Percentiles rank a stretch among this genome's conserved stretches.
phyloP scores from a whole-genome alignment of 2,797 vertebrate genomes.

The Sebastes cheni region DNA sequence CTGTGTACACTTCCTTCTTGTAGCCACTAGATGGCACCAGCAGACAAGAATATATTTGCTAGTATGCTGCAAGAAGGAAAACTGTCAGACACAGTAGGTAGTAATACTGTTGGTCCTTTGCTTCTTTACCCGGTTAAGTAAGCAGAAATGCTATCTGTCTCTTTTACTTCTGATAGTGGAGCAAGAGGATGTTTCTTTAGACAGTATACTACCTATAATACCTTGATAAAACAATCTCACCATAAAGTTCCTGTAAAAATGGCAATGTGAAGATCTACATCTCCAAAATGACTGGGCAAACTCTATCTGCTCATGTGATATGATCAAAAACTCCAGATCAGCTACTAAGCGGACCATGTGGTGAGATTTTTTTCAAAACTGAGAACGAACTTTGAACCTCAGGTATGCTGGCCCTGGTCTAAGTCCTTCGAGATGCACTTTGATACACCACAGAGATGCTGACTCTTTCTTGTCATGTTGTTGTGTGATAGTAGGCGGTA shows the following conservation, averaged over 20 bases:
- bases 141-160: not conserved
- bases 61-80: not conserved
- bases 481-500: not conserved
- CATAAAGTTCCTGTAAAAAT: not conserved
- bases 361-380: not conserved
- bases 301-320: not conserved
- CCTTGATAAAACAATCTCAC: not conserved
- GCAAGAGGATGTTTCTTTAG: not conserved
- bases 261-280: no score
- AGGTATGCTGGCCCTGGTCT: not conserved
- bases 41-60: not conserved
- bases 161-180: not conserved
- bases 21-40: conserved; percentile 57
- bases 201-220: no score
- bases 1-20: not conserved
- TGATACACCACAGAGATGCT: not conserved
- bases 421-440: not conserved
- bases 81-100: no score
- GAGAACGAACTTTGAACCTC: not conserved
- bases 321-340: not conserved
- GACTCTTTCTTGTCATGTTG: not conserved
- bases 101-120: not conserved
- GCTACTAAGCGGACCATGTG: not conserved
- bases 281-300: not conserved
- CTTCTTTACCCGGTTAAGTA: not conserved